Evolutionary conservation across 1,140 invertebrate species (phyloP).

Genomic region (Neodiprion lecontei): DNA sequence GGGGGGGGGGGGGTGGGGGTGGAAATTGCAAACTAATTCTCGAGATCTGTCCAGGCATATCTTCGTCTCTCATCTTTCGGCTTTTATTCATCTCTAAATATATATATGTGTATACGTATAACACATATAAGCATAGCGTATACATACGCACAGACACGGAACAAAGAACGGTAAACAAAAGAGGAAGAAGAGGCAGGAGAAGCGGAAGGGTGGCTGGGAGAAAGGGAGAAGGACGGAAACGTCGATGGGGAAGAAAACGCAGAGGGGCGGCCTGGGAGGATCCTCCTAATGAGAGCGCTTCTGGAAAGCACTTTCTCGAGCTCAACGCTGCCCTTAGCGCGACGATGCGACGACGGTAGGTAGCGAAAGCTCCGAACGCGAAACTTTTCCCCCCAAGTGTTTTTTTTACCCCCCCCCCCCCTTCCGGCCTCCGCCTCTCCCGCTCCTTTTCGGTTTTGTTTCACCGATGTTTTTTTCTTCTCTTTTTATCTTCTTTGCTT

Average conservation of each 20-base stretch:
- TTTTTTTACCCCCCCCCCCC: background rate
- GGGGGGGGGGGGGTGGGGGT: background rate
- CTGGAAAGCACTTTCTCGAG: background rate
- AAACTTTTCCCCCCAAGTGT: background rate
- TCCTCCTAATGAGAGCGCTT: slow-evolving; percentile 13
- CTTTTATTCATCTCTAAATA: no score
- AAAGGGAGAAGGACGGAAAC: background rate
- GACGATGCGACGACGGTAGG: background rate
- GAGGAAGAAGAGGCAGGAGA: background rate
- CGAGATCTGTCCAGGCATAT: background rate
- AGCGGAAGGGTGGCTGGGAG: background rate
- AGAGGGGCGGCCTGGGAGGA: background rate
- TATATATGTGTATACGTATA: no score
- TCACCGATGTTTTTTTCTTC: no score
- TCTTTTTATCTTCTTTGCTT: no score
- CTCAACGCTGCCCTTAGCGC: background rate
- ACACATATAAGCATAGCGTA: background rate
- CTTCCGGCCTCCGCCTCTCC: background rate
- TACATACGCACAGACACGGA: background rate
- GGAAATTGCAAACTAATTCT: slow-evolving; percentile 15
- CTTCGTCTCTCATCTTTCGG: slow-evolving; percentile 8
- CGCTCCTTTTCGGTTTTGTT: background rate
- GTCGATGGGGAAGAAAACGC: background rate
- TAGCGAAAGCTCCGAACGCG: slow-evolving; percentile 6
- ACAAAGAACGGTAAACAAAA: slow-evolving; percentile 15